Evolutionary conservation across 2,797 vertebrate genomes (phyloP), one percentile per base, ranked within the genome.

Genomic region (Tokudaia muenninki): DNA sequence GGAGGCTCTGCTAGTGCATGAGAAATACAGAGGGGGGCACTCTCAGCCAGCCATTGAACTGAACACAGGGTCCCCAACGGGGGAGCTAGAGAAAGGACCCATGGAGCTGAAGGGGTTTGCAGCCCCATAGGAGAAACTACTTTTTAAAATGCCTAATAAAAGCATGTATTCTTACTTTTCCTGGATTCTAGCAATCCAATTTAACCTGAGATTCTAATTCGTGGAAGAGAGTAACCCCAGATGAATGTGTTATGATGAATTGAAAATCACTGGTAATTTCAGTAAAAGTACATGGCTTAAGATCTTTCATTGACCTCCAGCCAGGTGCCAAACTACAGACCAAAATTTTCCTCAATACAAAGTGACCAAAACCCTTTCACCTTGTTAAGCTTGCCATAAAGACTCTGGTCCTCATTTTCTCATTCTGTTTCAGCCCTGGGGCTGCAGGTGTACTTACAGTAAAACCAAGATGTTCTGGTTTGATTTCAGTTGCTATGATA

Each of bases 111-210:
- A 41, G 41, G 41, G 41, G 41, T 41, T 41, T 41, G 41, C 41
- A 41, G 41, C 41, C 41, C 41, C 41, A 41, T 41, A 41, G 41
- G 41, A 41, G 41, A 41, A 84, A 31, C 34, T 70, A 11, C 83
- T 89, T 92, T 94, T 77, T 82, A 47, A 74, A 22, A 9, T 63
- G 3, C 8, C 44, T 88, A 72, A 80, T 52, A 82, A 94, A 81
- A 89, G 5, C 21, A 1, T 8, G 24, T 12, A 78, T 84, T 77
- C 24, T 77, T 65, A 14, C 6, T 74, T 88, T 77, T 89, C 29
- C 19, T 84, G 31, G 59, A 52, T 63, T 91, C 41, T 87, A 24
- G 37, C 52, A 10, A 52, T 72, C 77, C 44, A 6, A 74, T 61
- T 41, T n/a, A 65, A 41, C 41, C 8, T 44, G 55, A 21, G 57